Percentiles rank a stretch among this genome's conserved stretches.
phyloP scores from a whole-genome alignment of 2,797 vertebrate species.

The Sebastolobus alascanus region DNA sequence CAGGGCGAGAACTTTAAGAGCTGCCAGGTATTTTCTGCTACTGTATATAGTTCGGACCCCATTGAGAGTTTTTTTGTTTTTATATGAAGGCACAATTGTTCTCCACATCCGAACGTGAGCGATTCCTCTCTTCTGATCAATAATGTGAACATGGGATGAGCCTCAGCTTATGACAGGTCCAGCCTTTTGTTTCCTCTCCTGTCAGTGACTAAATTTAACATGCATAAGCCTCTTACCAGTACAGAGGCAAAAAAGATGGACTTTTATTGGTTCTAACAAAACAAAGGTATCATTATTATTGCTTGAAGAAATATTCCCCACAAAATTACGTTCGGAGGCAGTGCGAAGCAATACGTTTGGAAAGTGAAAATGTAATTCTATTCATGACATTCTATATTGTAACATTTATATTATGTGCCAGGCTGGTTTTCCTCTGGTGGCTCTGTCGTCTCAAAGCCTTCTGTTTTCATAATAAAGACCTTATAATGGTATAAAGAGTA shows the following conservation, averaged over 20 bases:
- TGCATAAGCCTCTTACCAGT: conserved; percentile 72
- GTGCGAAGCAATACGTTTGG: conserved; percentile 66
- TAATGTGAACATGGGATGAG: conserved; percentile 54
- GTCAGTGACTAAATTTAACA: conserved; percentile 71
- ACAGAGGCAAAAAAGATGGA: conserved; percentile 57
- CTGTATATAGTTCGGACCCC: neutral
- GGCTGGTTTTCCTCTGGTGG: conserved; percentile 64
- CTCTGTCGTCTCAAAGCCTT: conserved; percentile 60
- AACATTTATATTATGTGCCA: conserved; percentile 72
- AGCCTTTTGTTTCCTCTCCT: conserved; percentile 55
- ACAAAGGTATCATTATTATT: conserved; percentile 73
- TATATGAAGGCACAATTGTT: conserved; percentile 6
- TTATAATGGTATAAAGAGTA: conserved; percentile 50
- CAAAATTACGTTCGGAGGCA: conserved; percentile 69
- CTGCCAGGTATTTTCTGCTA: conserved; percentile 12
- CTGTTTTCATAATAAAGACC: conserved; percentile 68
- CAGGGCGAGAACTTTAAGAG: conserved; percentile 4
- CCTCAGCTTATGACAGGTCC: conserved; percentile 62
- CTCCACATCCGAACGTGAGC: neutral
- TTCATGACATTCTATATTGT: conserved; percentile 75
- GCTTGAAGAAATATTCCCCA: conserved; percentile 54
- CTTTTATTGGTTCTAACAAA: conserved; percentile 66
- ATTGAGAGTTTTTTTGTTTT: conserved; percentile 26
- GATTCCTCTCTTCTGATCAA: conserved; percentile 38
- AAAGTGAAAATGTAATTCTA: conserved; percentile 79